phyloP scores from a whole-genome alignment of 2,797 vertebrate genomes.

The Onychomys arenicola region DNA sequence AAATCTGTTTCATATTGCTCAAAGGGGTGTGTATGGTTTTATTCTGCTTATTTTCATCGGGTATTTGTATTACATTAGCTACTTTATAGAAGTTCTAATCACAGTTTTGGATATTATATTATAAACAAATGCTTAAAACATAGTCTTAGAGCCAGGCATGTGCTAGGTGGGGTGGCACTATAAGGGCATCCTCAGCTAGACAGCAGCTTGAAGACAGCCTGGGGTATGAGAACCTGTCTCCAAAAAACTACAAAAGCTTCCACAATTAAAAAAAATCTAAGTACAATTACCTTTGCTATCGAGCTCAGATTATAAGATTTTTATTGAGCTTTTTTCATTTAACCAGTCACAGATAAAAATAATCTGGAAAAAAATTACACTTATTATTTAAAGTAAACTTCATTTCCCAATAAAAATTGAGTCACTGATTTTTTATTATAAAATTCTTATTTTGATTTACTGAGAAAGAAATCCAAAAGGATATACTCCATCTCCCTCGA shows the following conservation, averaged over 20 bases:
- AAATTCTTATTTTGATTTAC: constrained; percentile 62
- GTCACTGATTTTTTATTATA: constrained; percentile 35
- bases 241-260: not conserved
- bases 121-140: constrained; percentile 57
- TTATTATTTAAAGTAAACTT: constrained; percentile 58
- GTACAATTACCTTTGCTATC: not conserved
- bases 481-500: not conserved
- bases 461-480: constrained; percentile 53
- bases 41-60: constrained; percentile 12
- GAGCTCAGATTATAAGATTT: not conserved
- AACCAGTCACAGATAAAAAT: constrained; percentile 73
- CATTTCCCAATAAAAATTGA: constrained; percentile 52
- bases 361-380: not conserved
- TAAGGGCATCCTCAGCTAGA: not conserved
- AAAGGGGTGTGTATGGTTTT: not conserved
- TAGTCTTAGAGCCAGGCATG: not conserved
- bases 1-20: constrained; percentile 42
- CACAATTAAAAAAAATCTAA: not conserved
- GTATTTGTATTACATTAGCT: constrained; percentile 42
- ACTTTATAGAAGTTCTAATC: constrained; percentile 58
- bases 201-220: not conserved
- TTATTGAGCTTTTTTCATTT: constrained; percentile 81
- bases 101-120: constrained; percentile 55
- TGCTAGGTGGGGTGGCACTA: not conserved
- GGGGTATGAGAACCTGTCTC: not conserved